A percentile compares a stretch with the other conserved stretches of the same genome.
Conservation (phyloP, 2,113 vertebrate genomes). For the Rhombomys opimus region DNA sequence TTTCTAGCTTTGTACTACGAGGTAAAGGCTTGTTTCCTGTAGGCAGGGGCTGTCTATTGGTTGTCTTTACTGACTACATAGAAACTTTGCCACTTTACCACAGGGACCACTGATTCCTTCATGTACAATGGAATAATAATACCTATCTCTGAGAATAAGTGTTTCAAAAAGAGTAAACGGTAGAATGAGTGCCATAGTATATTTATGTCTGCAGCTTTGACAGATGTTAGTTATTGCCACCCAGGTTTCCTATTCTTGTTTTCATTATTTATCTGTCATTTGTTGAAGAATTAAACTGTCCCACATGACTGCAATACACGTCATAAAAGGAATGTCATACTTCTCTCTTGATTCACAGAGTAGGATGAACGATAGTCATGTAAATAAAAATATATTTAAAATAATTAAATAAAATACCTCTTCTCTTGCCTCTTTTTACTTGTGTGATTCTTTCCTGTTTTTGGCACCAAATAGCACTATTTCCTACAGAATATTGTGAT, state of each 20-base stretch:
- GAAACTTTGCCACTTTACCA: conserved; percentile 10
- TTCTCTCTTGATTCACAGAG: conserved; percentile 17
- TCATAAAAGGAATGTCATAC: conserved; percentile 31
- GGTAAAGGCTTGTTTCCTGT: neutral
- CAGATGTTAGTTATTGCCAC: neutral
- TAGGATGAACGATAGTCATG: neutral
- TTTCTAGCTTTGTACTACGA: neutral
- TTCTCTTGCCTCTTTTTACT: neutral
- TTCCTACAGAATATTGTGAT: conserved; percentile 15
- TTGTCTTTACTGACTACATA: neutral
- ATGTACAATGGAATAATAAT: neutral
- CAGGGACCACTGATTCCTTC: neutral
- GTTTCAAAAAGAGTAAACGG: conserved; percentile 17
- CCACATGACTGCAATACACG: neutral
- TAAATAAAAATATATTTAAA: conserved; percentile 40
- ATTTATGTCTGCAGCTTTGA: conserved; percentile 39
- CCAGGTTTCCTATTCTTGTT: neutral
- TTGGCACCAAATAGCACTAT: neutral
- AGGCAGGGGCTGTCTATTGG: neutral
- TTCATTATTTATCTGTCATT: conserved; percentile 20
- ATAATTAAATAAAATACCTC: conserved; percentile 34
- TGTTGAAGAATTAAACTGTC: conserved; percentile 44
- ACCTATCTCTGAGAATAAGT: neutral
- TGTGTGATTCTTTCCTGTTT: conserved; percentile 36
- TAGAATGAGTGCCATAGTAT: conserved; percentile 2